A percentile compares a stretch with the other conserved stretches of the same genome.
Conservation (phyloP, 2,797 vertebrate genomes). For the Hydrophis major region DNA sequence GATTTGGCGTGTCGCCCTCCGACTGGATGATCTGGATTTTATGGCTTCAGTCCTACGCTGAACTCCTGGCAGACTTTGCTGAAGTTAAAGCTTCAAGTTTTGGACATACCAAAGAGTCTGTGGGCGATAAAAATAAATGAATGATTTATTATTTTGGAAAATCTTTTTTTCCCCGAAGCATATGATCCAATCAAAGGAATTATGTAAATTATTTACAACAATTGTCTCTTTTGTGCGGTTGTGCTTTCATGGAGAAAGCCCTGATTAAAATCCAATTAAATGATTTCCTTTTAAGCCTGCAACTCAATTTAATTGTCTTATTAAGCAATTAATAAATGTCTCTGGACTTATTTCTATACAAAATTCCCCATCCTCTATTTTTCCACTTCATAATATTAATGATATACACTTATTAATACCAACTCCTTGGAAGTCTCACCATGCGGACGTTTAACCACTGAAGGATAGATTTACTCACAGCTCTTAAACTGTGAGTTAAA, state of each 20-base stretch:
- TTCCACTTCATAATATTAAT: neutral
- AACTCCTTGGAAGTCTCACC: neutral
- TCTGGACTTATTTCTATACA: neutral
- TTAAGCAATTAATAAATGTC: neutral
- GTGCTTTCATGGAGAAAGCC: slow-evolving; percentile 1
- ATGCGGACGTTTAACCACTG: neutral
- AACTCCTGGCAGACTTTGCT: neutral
- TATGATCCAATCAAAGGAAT: slow-evolving; percentile 14
- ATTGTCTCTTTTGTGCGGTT: slow-evolving; percentile 1
- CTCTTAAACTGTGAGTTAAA: neutral
- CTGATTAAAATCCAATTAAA: slow-evolving; percentile 26
- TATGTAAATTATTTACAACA: slow-evolving; percentile 17
- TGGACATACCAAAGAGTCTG: neutral
- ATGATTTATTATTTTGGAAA: neutral
- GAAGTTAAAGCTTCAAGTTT: neutral
- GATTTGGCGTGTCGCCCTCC: neutral
- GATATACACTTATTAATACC: neutral
- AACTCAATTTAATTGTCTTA: neutral
- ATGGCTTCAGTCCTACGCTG: neutral
- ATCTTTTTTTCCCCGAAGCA: neutral
- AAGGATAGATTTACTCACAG: neutral
- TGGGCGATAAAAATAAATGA: neutral
- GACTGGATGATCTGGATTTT: neutral
- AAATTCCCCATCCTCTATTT: neutral
- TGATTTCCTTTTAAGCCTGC: neutral